These are phyloP conservation scores for Eupsilia transversa DNA, from an alignment of 2,888 invertebrate genomes.

Conservation along the genomic window DNA sequence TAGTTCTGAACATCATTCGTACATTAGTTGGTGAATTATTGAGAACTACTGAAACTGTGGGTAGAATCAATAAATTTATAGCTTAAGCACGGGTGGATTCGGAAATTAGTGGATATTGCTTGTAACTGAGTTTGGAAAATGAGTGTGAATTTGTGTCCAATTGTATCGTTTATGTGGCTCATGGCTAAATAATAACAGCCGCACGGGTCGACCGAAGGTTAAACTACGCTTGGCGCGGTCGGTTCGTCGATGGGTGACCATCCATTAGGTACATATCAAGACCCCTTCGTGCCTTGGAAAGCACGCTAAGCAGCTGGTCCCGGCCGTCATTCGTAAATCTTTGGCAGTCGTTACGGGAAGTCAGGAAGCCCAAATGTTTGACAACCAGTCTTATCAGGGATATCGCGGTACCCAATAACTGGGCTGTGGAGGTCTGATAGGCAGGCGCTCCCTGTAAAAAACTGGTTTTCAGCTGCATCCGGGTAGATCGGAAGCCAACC, in stretches of 20 bases:
- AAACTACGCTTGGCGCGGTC: not conserved
- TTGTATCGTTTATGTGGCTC: not conserved
- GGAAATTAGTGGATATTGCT: conserved; percentile 42
- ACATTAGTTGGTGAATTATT: conserved; percentile 65
- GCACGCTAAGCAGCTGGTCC: not conserved
- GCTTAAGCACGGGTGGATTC: conserved; percentile 43
- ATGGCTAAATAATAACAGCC: not conserved
- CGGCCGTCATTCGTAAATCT: not conserved
- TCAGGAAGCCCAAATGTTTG: not conserved
- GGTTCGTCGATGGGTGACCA: not conserved
- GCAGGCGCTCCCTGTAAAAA: not conserved
- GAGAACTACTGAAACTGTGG: conserved; percentile 47
- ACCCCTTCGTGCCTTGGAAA: not conserved
- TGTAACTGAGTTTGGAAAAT: conserved; percentile 24
- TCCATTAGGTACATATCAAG: not conserved
- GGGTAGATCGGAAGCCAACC: not conserved
- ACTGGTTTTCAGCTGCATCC: not conserved
- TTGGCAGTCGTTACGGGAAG: not conserved
- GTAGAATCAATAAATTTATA: conserved; percentile 60
- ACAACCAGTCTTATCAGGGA: not conserved
- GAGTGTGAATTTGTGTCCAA: conserved; percentile 10
- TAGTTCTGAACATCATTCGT: conserved; percentile 41
- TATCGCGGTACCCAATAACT: not conserved
- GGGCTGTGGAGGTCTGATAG: not conserved
- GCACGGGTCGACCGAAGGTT: not conserved